A percentile compares a stretch with the other conserved stretches of the same genome.
phyloP scores from a whole-genome alignment of 2,797 vertebrate species.

The Dryobates pubescens region DNA sequence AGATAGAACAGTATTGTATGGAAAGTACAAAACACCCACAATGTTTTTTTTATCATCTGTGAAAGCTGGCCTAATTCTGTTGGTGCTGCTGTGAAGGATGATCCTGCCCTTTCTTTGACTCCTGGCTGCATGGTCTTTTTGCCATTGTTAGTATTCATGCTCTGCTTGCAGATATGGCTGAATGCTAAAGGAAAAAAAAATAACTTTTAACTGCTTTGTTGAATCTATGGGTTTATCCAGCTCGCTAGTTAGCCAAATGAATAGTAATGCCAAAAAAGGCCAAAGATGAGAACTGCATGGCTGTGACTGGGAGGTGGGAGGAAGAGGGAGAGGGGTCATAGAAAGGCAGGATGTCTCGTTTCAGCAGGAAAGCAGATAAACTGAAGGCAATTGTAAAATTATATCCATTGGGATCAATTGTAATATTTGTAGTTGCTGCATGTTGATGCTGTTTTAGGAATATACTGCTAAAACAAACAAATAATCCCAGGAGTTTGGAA shows the following conservation, averaged over 20 bases:
- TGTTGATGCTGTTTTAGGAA: not conserved
- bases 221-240: not conserved
- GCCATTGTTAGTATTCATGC: not conserved
- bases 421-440: not conserved
- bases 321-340: not conserved
- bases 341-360: not conserved
- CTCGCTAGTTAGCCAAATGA: not conserved
- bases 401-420: not conserved
- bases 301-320: not conserved
- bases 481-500: not conserved
- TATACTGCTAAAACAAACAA: not conserved
- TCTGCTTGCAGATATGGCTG: not conserved
- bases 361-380: not conserved
- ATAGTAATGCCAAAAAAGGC: not conserved
- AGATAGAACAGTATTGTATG: not conserved
- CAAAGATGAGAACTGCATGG: not conserved
- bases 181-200: not conserved
- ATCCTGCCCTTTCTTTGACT: not conserved
- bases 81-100: not conserved
- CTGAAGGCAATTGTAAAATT: not conserved
- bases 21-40: not conserved
- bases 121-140: not conserved
- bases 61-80: not conserved
- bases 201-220: not conserved
- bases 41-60: not conserved